These are phyloP conservation scores for Halictus rubicundus DNA, from an alignment of 1,140 invertebrate species.

Conservation along the genomic window DNA sequence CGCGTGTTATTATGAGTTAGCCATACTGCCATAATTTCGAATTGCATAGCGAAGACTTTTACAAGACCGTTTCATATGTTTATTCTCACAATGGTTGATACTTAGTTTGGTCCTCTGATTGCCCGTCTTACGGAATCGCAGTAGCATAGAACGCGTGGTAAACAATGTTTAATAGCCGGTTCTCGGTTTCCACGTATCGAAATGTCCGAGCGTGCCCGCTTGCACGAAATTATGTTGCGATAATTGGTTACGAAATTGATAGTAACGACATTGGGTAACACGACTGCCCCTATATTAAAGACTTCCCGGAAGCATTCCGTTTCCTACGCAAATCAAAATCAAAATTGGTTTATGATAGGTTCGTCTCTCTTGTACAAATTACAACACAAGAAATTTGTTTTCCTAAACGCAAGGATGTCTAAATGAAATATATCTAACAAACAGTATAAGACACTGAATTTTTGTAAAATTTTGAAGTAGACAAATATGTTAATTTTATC, in stretches of 20 bases:
- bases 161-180: not conserved
- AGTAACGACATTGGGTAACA: not conserved
- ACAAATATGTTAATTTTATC: too few relatives aligned
- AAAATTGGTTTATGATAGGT: too few relatives aligned
- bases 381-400: not conserved
- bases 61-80: not conserved
- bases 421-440: not conserved
- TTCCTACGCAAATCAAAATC: too few relatives aligned
- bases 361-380: too few relatives aligned
- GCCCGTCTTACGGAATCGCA: not conserved
- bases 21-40: not conserved
- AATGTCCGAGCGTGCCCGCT: not conserved
- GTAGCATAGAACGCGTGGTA: not conserved
- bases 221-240: not conserved
- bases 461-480: too few relatives aligned
- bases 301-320: too few relatives aligned
- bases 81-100: not conserved
- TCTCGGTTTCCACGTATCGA: not conserved
- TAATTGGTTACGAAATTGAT: not conserved
- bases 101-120: not conserved
- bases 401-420: too few relatives aligned
- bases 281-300: not conserved
- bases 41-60: not conserved
- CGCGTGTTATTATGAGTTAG: not conserved
- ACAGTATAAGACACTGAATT: too few relatives aligned